Evolutionary conservation across 2,113 vertebrate species (phyloP).

Genomic region (Pseudois nayaur): DNA sequence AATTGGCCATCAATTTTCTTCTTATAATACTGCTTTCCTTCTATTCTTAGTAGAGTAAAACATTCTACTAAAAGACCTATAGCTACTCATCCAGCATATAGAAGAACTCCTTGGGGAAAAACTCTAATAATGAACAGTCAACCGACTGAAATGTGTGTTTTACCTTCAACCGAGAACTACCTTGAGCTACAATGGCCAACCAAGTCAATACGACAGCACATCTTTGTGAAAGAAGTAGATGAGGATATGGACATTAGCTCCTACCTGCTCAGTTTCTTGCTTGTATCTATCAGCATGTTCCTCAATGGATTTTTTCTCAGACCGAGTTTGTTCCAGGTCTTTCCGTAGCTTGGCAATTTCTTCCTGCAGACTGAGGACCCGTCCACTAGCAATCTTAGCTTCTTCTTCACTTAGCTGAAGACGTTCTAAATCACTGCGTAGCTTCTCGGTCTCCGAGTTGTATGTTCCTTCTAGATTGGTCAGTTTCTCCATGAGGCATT

Average conservation of each 20-base stretch:
- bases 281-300: constrained; percentile 91
- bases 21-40: background rate
- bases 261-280: constrained; percentile 91
- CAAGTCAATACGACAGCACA: background rate
- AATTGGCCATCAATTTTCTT: background rate
- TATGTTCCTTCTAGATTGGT: constrained; percentile 84
- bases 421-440: constrained; percentile 87
- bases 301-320: constrained; percentile 94
- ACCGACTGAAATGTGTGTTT: background rate
- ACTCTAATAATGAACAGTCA: background rate
- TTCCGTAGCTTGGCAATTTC: constrained; percentile 91
- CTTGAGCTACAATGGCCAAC: background rate
- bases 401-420: constrained; percentile 91
- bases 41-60: background rate
- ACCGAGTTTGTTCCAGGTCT: constrained; percentile 89
- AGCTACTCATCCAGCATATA: background rate
- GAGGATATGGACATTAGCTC: background rate
- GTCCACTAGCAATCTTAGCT: constrained; percentile 87
- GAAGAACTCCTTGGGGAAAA: background rate
- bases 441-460: constrained; percentile 87
- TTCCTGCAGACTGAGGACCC: constrained; percentile 88
- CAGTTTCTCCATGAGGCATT: constrained; percentile 86
- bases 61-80: background rate
- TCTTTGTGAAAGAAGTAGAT: background rate
- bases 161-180: background rate